Evolutionary conservation across 2,888 invertebrate genomes (phyloP), one percentile per base, ranked within the genome.

Genomic region (Anorthoa munda): DNA sequence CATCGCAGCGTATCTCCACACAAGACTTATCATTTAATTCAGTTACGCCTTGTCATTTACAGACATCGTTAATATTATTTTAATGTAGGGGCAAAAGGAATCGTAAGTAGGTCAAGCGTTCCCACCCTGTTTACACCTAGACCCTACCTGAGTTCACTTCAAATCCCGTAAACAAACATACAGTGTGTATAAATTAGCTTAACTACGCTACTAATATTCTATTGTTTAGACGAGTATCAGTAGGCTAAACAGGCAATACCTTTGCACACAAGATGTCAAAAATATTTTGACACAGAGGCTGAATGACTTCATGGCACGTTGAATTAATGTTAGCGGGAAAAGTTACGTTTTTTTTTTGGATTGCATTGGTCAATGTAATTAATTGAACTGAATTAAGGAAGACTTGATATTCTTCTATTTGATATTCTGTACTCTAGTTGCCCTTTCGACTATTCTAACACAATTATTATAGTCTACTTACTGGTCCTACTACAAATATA

Each of bases 41-140:
- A 60, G 73, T 81, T 76, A 77, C 66, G 56, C 55, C 68, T 77
- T 77, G 84, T 86, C 86, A 80, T 75, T 78, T 86, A 48, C 87
- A 87, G 82, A 60, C 72, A 67, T 73, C 77, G 75, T 80, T 75
- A 60, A 60, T 85, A 83, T 80, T 39, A 39, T 39, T 39, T 9
- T 9, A 79, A 81, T 73, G 71, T 78, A 78, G 71, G 68, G 75
- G 75, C 76, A 79, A 86, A 90, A 88, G 90, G 89, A 87, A 88
- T 86, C 53, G 74, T 86, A 92, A 91, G 89, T 92, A 88, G 92
- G 92, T 89, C 92, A 91, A 87, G 86, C 86, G 84, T 75, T 82
- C 81, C 66, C 75, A 64, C 77, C 81, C 75, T 85, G 86, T 88
- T 86, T 87, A 85, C 86, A 86, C 82, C 75, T 81, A 77, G 84